Base-by-base conservation (phyloP, 1,140 invertebrate species). In the Nomia melanderi region DNA sequence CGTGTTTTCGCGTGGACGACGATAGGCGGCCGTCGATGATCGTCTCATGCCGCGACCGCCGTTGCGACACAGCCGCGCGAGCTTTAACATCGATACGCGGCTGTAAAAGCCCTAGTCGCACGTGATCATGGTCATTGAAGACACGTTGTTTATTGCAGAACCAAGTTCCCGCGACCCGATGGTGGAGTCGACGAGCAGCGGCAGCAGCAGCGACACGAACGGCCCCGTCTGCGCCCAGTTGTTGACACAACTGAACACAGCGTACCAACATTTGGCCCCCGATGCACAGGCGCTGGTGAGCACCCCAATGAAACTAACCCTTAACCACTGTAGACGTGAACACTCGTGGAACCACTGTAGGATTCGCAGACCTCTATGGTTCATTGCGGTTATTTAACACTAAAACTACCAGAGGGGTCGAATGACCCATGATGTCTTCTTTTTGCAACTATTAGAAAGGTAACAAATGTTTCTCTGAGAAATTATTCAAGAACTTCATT, bases 271-370 rank as follows among this genome's bases (percentile, higher is more conserved):
- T 85, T 87, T 92, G 66, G 91, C 91, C 59, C 91, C 91, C 29
- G 91, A 92, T 85, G 91, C 91, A 59, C 91, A 92, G 83, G 91
- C 91, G 25, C 77, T 92, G 75, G 91, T 92, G 74, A 92, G 89
- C 86, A 62, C 54, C 59, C 70, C 0, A 39, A 20, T n/a, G 1
- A 39, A n/a, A 23, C 50, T 36, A 5, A 27, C 41, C 41, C 41
- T 14, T 17, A 17, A 44, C n/a, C n/a, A n/a, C 41, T 17, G 41
- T 17, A 12, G 41, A 44, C 41, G 41, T 44, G 41, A 17, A 44
- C 20, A 17, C 1, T 14, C 4, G 14, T 39, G 0, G 36, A 11
- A 4, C 36, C 8, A 39, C 11, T 9, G 11, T 39, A 0, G 36
- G 11, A 39, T 9, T 39, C 36, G 11, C n/a, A n/a, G n/a, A n/a